Conservation (phyloP, 2,113 vertebrate species). For the Zeus faber region DNA sequence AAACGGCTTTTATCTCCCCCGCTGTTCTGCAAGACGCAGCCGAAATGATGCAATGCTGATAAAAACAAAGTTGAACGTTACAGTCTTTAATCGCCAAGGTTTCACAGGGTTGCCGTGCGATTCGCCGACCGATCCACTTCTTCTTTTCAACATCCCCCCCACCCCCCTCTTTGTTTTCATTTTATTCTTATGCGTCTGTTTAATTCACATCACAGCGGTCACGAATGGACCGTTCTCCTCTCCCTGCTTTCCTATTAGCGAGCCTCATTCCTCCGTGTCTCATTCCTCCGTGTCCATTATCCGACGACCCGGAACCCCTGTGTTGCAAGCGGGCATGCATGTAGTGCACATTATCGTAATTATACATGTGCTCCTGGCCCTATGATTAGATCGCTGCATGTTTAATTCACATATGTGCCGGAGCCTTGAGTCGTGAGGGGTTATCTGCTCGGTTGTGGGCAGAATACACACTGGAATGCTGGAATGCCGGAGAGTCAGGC, state of each 20-base stretch:
- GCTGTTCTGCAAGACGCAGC: too few relatives aligned
- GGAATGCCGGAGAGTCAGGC: background rate
- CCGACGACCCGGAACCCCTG: too few relatives aligned
- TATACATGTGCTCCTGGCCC: slow-evolving; percentile 11
- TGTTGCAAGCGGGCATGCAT: too few relatives aligned
- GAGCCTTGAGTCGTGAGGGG: slow-evolving; percentile 1
- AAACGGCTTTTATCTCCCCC: too few relatives aligned
- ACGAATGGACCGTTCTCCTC: background rate
- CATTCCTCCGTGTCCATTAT: too few relatives aligned
- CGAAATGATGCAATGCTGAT: background rate
- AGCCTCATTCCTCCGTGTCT: slow-evolving; percentile 7
- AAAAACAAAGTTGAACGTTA: background rate
- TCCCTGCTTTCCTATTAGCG: slow-evolving; percentile 8
- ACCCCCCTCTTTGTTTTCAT: too few relatives aligned
- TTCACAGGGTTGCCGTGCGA: too few relatives aligned
- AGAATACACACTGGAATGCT: slow-evolving; percentile 1
- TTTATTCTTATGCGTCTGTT: background rate
- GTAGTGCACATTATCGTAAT: slow-evolving; percentile 5
- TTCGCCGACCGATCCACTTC: too few relatives aligned
- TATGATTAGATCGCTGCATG: slow-evolving; percentile 35
- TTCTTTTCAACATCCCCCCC: too few relatives aligned
- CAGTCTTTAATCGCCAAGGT: background rate
- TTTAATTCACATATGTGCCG: slow-evolving; percentile 16
- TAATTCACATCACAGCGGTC: slow-evolving; percentile 12
- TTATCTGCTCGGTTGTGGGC: background rate